Evolutionary conservation across 1,140 invertebrate species (phyloP).

Genomic region (Drosophila auraria): DNA sequence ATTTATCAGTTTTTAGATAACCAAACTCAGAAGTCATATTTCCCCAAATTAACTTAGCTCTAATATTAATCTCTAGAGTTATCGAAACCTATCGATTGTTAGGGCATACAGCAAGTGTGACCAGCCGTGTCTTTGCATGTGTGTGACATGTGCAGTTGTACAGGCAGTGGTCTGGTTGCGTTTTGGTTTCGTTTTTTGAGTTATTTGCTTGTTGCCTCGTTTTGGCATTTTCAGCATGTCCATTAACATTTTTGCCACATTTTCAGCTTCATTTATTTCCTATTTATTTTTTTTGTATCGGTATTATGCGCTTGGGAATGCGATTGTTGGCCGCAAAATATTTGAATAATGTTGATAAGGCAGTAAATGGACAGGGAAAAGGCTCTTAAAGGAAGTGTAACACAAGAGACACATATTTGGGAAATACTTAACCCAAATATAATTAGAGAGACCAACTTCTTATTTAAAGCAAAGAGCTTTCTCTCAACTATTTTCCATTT

Average conservation of each 20-base stretch:
- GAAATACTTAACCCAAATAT: neutral
- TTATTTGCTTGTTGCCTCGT: conserved; percentile 70
- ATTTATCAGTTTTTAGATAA: neutral
- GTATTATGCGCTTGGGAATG: conserved; percentile 10
- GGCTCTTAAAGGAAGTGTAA: neutral
- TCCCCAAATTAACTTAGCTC: neutral
- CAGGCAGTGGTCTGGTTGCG: neutral
- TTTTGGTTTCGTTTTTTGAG: conserved; percentile 46
- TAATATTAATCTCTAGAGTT: neutral
- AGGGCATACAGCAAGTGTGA: conserved; percentile 19
- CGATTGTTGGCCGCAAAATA: conserved; percentile 34
- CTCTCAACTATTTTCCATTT: no score
- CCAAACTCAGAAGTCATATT: neutral
- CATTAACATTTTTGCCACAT: conserved; percentile 63
- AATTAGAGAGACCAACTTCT: neutral
- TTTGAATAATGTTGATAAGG: conserved; percentile 32
- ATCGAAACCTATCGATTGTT: neutral
- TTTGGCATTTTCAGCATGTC: conserved; percentile 72
- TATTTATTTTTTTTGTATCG: conserved; percentile 8
- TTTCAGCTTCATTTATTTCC: conserved; percentile 26
- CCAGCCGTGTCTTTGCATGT: neutral
- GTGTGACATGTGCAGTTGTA: conserved; percentile 10
- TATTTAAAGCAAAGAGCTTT: no score
- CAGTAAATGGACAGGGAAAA: conserved; percentile 7
- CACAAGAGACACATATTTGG: neutral